Percentiles rank a stretch among this genome's conserved stretches.
phyloP scores from a whole-genome alignment of 1,140 invertebrate genomes.

The Brachionus rubens region DNA sequence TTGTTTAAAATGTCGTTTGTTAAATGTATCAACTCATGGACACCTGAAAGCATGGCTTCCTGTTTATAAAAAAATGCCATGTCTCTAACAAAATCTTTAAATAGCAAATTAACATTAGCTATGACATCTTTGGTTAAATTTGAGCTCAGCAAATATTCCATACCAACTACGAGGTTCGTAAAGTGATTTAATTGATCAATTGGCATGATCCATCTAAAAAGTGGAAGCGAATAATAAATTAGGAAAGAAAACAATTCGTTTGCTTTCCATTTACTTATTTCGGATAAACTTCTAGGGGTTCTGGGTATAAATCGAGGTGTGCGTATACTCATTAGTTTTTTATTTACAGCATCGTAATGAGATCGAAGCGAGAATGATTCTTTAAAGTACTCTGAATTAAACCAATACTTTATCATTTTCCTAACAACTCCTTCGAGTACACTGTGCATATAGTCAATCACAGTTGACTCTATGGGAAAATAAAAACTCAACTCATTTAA shows the following conservation, averaged over 20 bases:
- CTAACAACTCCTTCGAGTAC: not conserved
- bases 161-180: not conserved
- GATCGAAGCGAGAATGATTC: not conserved
- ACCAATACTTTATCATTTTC: not conserved
- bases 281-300: not conserved
- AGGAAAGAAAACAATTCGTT: not conserved
- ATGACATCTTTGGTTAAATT: not conserved
- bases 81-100: constrained; percentile 11
- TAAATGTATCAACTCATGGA: not conserved
- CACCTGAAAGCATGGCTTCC: not conserved
- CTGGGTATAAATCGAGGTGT: not conserved
- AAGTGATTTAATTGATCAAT: not conserved
- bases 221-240: not conserved
- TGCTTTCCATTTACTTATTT: not conserved
- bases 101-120: not conserved
- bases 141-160: not conserved
- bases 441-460: constrained; percentile 2
- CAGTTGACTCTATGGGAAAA: not conserved
- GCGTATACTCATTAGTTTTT: not conserved
- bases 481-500: not conserved
- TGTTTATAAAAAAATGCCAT: not conserved
- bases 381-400: not conserved
- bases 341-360: not conserved
- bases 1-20: no score
- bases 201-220: not conserved